phyloP scores from a whole-genome alignment of 2,888 invertebrate genomes.

The Euphydryas editha region DNA sequence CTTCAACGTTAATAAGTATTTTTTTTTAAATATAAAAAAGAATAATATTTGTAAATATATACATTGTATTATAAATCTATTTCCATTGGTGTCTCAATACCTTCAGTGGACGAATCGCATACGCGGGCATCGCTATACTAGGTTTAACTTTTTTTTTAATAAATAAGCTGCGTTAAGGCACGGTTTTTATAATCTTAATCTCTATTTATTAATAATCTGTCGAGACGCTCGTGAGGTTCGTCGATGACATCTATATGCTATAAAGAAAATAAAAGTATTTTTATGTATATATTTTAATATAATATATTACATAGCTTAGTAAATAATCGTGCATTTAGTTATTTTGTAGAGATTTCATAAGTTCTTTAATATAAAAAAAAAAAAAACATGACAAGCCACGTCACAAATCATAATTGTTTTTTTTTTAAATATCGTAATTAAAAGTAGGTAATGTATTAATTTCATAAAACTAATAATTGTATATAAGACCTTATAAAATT shows the following conservation, averaged over 20 bases:
- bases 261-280: slow-evolving; percentile 30
- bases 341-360: slow-evolving; percentile 15
- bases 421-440: background rate
- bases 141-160: slow-evolving; percentile 32
- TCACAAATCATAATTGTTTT: background rate
- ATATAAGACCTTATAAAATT: slow-evolving; percentile 23
- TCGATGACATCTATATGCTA: slow-evolving; percentile 30
- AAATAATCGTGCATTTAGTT: slow-evolving; percentile 23
- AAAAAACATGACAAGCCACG: background rate
- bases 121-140: slow-evolving; percentile 63
- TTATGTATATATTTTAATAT: slow-evolving; percentile 12
- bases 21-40: background rate
- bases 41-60: slow-evolving; percentile 30
- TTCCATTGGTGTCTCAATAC: slow-evolving; percentile 77
- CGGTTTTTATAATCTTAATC: slow-evolving; percentile 12
- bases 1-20: background rate
- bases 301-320: slow-evolving; percentile 13
- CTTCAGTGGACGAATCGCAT: slow-evolving; percentile 80
- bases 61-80: slow-evolving; percentile 52
- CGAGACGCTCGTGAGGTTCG: slow-evolving; percentile 32
- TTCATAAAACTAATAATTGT: background rate
- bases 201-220: slow-evolving; percentile 20
- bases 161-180: slow-evolving; percentile 41
- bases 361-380: background rate
- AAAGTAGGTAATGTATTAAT: no score